phyloP scores from a whole-genome alignment of 2,888 invertebrate species.

The Melanostoma mellinum region DNA sequence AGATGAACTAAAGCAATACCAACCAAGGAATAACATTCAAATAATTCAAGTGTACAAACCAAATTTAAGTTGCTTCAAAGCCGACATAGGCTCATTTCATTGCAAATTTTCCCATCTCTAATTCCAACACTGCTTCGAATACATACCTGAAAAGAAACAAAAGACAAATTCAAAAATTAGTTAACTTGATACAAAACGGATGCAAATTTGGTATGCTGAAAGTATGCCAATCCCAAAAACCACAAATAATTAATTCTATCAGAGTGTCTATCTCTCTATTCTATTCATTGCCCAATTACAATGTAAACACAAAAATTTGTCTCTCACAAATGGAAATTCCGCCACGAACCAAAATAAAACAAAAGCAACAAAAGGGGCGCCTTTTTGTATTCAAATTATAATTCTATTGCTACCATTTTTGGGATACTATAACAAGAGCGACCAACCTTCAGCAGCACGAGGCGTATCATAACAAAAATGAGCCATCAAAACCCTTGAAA shows the following conservation, averaged over 20 bases:
- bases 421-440: not conserved
- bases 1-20: no score
- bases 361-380: conserved; percentile 20
- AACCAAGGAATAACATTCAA: no score
- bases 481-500: conserved; percentile 8
- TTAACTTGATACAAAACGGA: not conserved
- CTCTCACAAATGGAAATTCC: conserved; percentile 34
- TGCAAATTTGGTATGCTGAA: conserved; percentile 10
- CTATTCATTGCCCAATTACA: conserved; percentile 50
- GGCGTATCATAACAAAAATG: conserved; percentile 51
- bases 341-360: conserved; percentile 48
- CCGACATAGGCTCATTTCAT: no score
- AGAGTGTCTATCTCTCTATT: conserved; percentile 7
- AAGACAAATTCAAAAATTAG: conserved; percentile 17
- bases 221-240: not conserved
- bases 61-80: no score
- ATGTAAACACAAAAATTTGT: conserved; percentile 39
- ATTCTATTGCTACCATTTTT: conserved; percentile 58
- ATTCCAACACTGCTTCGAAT: not conserved
- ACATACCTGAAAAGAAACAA: conserved; percentile 53
- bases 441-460: conserved; percentile 25
- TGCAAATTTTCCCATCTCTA: no score
- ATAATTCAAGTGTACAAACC: no score
- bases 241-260: conserved; percentile 34
- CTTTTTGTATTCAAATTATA: conserved; percentile 57